Conservation (phyloP, 2,797 vertebrate species). For the Mus spretus region DNA sequence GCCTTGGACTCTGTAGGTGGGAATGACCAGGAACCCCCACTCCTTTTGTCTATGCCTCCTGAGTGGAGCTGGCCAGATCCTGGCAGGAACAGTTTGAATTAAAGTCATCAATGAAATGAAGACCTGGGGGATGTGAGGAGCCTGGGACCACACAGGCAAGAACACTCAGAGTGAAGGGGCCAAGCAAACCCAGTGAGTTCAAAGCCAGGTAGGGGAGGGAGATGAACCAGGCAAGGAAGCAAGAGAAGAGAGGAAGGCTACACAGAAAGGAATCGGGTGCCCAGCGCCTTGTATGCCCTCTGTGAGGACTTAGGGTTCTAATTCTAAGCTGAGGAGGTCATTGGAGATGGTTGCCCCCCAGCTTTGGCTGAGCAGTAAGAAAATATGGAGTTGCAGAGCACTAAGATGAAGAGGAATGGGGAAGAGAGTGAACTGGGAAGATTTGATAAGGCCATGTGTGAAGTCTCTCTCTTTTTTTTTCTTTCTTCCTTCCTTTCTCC, state of each 20-base stretch:
- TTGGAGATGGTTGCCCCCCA: background rate
- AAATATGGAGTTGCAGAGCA: background rate
- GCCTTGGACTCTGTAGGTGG: background rate
- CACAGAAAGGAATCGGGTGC: background rate
- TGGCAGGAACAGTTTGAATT: background rate
- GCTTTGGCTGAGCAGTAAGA: background rate
- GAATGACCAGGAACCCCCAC: background rate
- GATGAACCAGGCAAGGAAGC: background rate
- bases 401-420: background rate
- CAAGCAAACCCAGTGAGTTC: background rate
- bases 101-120: background rate
- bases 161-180: background rate
- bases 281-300: background rate
- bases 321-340: background rate
- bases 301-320: background rate
- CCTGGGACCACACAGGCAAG: background rate
- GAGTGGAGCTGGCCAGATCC: background rate
- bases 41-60: background rate
- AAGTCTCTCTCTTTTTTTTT: background rate
- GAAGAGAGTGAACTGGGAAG: background rate
- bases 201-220: background rate
- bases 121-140: accelerated
- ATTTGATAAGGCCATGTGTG: background rate
- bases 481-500: too few relatives aligned
- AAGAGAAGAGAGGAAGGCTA: background rate